Evolutionary conservation across 2,113 vertebrate species (phyloP).

Genomic region (Clarias magur): DNA sequence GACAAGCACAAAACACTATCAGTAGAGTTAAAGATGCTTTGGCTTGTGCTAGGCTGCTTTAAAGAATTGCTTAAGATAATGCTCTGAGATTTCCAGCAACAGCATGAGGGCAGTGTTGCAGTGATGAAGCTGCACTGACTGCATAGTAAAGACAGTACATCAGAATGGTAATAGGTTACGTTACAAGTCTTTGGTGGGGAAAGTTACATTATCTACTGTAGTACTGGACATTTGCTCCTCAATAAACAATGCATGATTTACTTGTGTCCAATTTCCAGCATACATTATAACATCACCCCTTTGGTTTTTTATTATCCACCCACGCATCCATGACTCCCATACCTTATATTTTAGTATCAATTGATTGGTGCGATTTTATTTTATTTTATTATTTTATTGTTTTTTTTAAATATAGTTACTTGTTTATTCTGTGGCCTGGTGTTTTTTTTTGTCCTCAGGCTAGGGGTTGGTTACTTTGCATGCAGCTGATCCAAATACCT

Average conservation of each 20-base stretch:
- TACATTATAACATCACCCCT: background rate
- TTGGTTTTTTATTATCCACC: background rate
- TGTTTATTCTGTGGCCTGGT: background rate
- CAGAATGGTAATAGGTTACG: background rate
- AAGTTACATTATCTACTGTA: no score
- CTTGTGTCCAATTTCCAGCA: background rate
- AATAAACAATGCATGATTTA: background rate
- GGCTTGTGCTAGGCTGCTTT: constrained; percentile 12
- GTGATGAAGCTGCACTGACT: background rate
- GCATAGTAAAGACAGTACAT: background rate
- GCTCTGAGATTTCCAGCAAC: background rate
- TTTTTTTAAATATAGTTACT: background rate
- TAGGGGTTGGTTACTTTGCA: background rate
- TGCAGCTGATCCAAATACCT: background rate
- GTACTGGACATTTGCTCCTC: background rate
- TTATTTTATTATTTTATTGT: background rate
- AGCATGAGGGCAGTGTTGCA: constrained; percentile 23
- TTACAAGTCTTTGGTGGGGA: background rate
- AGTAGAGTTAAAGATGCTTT: constrained; percentile 2
- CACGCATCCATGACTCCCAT: background rate
- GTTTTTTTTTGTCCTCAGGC: background rate
- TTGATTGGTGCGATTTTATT: background rate
- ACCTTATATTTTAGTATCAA: background rate
- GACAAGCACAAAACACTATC: background rate
- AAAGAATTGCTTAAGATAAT: constrained; percentile 32